Percentiles rank a stretch among this genome's conserved stretches.
Conservation (phyloP, 2,113 vertebrate genomes). For the Zosterops borbonicus region DNA sequence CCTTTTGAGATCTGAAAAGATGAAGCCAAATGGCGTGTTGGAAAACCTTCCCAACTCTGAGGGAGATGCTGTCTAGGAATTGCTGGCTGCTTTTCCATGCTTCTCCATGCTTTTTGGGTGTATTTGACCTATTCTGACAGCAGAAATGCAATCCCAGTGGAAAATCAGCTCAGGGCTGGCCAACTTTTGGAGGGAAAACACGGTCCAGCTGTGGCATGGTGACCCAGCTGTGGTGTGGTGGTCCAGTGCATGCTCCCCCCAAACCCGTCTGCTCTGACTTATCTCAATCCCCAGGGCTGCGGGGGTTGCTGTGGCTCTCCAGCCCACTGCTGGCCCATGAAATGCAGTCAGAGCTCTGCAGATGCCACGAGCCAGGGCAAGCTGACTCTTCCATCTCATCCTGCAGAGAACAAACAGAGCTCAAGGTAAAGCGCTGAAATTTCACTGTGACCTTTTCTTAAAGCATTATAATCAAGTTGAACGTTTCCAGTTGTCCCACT, state of each 20-base stretch:
- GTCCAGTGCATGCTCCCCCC: fast-evolving
- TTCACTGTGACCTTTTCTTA: conserved; percentile 80
- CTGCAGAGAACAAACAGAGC: conserved; percentile 65
- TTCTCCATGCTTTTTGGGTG: not conserved
- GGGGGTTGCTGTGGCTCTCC: not conserved
- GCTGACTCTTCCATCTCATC: conserved; percentile 57
- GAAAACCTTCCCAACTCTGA: not conserved
- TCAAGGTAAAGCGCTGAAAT: conserved; percentile 73
- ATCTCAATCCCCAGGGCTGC: not conserved
- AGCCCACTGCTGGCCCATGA: conserved; percentile 25
- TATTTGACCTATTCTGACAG: not conserved
- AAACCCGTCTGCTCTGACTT: not conserved
- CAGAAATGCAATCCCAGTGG: not conserved
- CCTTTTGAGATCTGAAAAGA: not conserved
- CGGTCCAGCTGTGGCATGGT: not conserved
- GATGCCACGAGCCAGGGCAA: conserved; percentile 39
- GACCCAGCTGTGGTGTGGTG: not conserved
- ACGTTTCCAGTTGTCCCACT: conserved; percentile 77
- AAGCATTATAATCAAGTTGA: conserved; percentile 82
- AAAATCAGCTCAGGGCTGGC: not conserved
- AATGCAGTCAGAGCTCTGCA: conserved; percentile 28
- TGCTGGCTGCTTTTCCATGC: not conserved
- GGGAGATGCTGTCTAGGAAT: conserved; percentile 18
- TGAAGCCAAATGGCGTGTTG: not conserved
- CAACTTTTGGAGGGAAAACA: not conserved